Base-by-base conservation (phyloP, 1,140 invertebrate species). In the Dermatophagoides farinae region DNA sequence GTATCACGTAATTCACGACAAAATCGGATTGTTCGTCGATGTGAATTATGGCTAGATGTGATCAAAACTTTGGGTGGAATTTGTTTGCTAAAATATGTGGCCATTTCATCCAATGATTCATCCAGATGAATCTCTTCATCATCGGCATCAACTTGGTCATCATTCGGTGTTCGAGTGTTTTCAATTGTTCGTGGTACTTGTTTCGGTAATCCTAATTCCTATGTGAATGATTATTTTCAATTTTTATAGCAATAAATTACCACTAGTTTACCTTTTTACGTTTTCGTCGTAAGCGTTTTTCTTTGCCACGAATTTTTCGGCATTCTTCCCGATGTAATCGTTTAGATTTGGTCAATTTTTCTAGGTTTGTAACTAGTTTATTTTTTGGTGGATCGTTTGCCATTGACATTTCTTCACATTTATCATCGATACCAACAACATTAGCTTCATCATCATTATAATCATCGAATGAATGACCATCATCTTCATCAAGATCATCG, bases 21-120 rank as follows among this genome's bases (percentile, higher is more conserved):
- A 74, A 97, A 95, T 68, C 88, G 85, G 67, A 88, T 82, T 0
- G 89, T 92, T 74, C 85, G 88, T 77, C 78, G 79, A 57, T 85
- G 79, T 6, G 91, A 89, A 77, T 93, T 88, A 70, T 95, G 89
- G 12, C 82, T 80, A 65, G 84, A 93, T 18, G 92, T 97, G 14
- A 98, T 89, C 0, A 98, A 72, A 43, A 98, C 83, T 77, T 96
- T 97, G 0, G 95, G 92, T 64, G 83, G 82, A 68, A 87, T 88
- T 18, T 82, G 76, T 57, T 85, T 80, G 61, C 80, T 78, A 69
- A 88, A 97, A 73, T 92, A 96, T 22, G 80, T 69, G 60, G 84
- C 78, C 68, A 95, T 83, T 70, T 96, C 89, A 76, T 97, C 93
- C 46, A 81, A 75, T 62, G 82, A 79, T 67, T 91, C 77, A 71